Base-by-base conservation (phyloP, 2,888 invertebrate species). In the Sthenelais limicola region DNA sequence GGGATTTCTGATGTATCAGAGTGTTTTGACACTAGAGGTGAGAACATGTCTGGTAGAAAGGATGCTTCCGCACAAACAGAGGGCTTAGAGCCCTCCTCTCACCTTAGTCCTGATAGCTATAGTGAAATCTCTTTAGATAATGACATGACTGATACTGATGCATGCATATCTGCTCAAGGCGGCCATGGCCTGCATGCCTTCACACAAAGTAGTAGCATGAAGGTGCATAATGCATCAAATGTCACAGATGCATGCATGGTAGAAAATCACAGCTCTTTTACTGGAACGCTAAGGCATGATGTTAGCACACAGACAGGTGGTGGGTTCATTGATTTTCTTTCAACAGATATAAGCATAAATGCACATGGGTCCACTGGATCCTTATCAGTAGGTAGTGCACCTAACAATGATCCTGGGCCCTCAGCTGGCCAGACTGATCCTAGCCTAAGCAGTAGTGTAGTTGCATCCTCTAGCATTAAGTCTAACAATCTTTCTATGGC, bases 1-100 rank as follows among this genome's bases (percentile, higher is more conserved):
- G 62, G 38, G 15, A 38, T 62, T 26, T 21, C 62, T 62, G 62
- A 62, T 62, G 62, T 62, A 24, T 62, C 62, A 26, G 62, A 62
- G 38, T 62, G 38, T 1, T 38, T 62, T 35, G 62, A 62, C 15
- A 26, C 43, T 62, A 43, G 62, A 62, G 62, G 62, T 62, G 38
- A 38, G 62, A 62, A 35, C 35, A 38, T 62, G 35, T 24, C 38
- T 35, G 62, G 28, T 2, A 33, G 24, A 35, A 18, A 28, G 62
- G 62, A 62, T 62, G 62, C 62, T 62, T 62, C 62, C 38, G 35
- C 62, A 38, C 62, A 62, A 62, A 62, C 62, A 26, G 62, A 62
- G 26, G 62, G 62, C 62, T 62, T 62, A 43, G 35, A 35, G 21
- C 62, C 35, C 28, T 35, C 24, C 28, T 62, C 9, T 38, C 26